Conservation (phyloP, 2,113 vertebrate species). For the Camelus dromedarius region DNA sequence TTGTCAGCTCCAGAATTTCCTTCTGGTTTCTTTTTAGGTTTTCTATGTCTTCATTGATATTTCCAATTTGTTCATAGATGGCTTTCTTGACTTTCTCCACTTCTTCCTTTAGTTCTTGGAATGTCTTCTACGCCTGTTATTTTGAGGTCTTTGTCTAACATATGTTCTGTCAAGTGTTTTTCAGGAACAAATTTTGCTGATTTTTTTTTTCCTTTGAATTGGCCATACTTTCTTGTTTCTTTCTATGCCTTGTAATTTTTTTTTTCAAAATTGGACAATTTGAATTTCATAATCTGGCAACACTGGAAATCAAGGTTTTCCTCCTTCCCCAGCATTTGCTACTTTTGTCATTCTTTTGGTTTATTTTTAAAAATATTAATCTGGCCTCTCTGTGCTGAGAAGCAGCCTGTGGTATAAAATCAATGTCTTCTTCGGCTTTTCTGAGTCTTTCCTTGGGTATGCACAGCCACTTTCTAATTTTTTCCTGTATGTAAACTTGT, state of each 20-base stretch:
- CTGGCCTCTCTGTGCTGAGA: neutral
- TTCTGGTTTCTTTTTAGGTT: neutral
- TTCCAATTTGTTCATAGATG: neutral
- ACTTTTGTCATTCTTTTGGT: neutral
- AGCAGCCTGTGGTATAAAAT: neutral
- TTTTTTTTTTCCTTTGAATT: neutral
- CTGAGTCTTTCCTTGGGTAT: neutral
- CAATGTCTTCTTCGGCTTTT: neutral
- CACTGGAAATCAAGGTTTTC: neutral
- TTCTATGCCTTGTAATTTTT: neutral
- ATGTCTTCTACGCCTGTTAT: neutral
- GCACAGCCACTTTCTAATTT: neutral
- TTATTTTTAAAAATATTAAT: neutral
- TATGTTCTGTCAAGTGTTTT: neutral
- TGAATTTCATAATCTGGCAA: neutral
- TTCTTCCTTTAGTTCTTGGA: neutral
- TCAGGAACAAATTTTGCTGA: neutral
- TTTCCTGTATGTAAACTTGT: neutral
- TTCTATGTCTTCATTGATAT: neutral
- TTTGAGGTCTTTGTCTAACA: neutral
- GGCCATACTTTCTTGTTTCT: neutral
- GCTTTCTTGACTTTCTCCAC: neutral
- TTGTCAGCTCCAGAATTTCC: neutral
- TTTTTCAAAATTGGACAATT: neutral
- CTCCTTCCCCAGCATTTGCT: neutral